These are phyloP conservation scores for Astyanax mexicanus DNA, from an alignment of 2,797 vertebrate genomes.

Conservation along the genomic window DNA sequence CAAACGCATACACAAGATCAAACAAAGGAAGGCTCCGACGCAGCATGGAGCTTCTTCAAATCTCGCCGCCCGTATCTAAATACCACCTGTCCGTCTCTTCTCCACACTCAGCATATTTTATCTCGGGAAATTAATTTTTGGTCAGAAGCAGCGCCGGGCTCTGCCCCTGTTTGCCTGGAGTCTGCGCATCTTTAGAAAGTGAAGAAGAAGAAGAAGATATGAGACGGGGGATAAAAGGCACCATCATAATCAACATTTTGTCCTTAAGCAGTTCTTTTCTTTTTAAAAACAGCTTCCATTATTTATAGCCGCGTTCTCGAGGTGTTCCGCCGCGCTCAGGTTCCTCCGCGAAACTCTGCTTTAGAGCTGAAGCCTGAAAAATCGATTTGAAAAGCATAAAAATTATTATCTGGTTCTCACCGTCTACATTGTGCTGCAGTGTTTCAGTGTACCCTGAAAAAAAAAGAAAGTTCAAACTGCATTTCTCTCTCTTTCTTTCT, in stretches of 20 bases:
- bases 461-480: neutral
- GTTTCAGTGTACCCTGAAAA: too few relatives aligned
- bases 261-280: slow-evolving; percentile 88
- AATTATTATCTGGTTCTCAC: slow-evolving; percentile 97
- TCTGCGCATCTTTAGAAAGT: slow-evolving; percentile 76
- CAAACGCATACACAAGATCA: slow-evolving; percentile 70
- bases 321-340: slow-evolving; percentile 92
- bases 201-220: slow-evolving; percentile 77
- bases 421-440: slow-evolving; percentile 46
- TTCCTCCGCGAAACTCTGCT: slow-evolving; percentile 86
- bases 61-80: slow-evolving; percentile 73
- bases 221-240: slow-evolving; percentile 88
- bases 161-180: slow-evolving; percentile 73
- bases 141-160: slow-evolving; percentile 72
- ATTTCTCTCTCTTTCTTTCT: neutral
- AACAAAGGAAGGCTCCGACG: slow-evolving; percentile 61
- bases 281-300: slow-evolving; percentile 97
- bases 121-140: slow-evolving; percentile 72
- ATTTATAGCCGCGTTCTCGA: slow-evolving; percentile 99
- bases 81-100: slow-evolving; percentile 73
- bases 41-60: slow-evolving; percentile 62
- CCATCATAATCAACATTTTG: slow-evolving; percentile 88
- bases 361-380: slow-evolving; percentile 92
- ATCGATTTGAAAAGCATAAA: slow-evolving; percentile 98
- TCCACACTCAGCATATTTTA: slow-evolving; percentile 79